Evolutionary conservation across 2,113 vertebrate genomes (phyloP).

Genomic region (Dolichallabes microphthalmus): DNA sequence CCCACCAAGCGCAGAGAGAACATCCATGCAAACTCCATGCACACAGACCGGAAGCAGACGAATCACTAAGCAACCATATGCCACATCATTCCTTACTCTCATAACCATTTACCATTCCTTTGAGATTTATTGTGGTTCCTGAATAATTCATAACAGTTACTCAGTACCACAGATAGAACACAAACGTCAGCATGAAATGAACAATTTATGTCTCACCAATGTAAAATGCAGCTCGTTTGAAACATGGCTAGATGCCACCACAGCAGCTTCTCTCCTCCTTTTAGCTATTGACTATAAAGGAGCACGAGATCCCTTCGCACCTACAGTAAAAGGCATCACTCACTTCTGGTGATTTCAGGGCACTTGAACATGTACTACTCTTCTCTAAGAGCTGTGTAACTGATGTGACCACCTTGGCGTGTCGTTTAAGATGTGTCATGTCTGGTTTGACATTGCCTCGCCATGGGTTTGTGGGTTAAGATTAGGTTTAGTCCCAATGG

Average conservation of each 20-base stretch:
- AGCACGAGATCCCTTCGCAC: background rate
- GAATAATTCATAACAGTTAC: constrained; percentile 2
- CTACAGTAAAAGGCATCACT: constrained; percentile 2
- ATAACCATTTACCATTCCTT: constrained; percentile 1
- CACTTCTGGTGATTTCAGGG: background rate
- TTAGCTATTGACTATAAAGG: background rate
- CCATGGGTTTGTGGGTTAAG: background rate
- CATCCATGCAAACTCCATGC: too few species aligned
- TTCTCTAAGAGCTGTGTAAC: background rate
- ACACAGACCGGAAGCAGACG: too few species aligned
- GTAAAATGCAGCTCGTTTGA: background rate
- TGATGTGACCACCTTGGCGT: background rate
- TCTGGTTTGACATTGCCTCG: background rate
- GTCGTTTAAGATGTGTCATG: background rate
- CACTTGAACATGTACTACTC: background rate
- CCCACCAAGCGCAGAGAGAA: too few species aligned
- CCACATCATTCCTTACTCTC: background rate
- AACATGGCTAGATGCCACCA: background rate
- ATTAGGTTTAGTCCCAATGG: constrained; percentile 1
- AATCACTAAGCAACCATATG: too few species aligned
- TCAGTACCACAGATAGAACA: background rate
- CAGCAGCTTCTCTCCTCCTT: background rate
- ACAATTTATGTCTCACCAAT: background rate
- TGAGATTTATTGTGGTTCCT: background rate
- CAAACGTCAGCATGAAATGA: background rate